Conservation (phyloP, 2,113 vertebrate species). For the Corvus cornix region DNA sequence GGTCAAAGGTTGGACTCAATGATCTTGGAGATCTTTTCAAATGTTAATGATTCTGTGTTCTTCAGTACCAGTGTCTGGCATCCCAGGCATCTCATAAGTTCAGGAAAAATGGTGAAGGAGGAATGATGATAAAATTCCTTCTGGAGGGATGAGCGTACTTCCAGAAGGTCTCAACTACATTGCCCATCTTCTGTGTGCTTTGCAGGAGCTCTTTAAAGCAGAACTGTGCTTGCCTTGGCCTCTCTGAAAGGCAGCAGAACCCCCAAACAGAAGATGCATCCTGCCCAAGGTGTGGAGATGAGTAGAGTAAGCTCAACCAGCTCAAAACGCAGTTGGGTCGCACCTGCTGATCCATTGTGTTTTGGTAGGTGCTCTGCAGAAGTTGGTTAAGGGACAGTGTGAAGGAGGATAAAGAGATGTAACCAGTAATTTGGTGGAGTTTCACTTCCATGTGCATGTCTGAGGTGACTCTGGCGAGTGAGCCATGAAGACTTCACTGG, state of each 20-base stretch:
- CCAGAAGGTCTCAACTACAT: neutral
- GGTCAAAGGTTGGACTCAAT: neutral
- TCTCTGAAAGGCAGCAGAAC: neutral
- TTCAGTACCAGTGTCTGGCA: neutral
- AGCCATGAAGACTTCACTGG: neutral
- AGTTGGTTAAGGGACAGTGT: neutral
- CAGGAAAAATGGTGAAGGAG: neutral
- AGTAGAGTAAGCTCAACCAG: neutral
- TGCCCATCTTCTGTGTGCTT: neutral
- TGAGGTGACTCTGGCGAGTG: neutral
- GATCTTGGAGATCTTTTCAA: neutral
- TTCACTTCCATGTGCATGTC: accelerated
- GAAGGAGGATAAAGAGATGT: neutral
- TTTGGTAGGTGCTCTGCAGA: neutral
- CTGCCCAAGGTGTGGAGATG: neutral
- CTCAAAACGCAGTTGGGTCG: neutral
- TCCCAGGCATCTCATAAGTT: neutral
- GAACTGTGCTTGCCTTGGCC: neutral
- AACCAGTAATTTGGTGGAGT: neutral
- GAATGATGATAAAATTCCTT: neutral
- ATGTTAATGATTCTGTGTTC: neutral
- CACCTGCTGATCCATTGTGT: neutral
- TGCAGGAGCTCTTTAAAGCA: neutral
- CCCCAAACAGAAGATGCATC: neutral
- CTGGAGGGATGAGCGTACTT: accelerated